phyloP scores from a whole-genome alignment of 1,140 invertebrate species.

The Cryptotermes secundus region DNA sequence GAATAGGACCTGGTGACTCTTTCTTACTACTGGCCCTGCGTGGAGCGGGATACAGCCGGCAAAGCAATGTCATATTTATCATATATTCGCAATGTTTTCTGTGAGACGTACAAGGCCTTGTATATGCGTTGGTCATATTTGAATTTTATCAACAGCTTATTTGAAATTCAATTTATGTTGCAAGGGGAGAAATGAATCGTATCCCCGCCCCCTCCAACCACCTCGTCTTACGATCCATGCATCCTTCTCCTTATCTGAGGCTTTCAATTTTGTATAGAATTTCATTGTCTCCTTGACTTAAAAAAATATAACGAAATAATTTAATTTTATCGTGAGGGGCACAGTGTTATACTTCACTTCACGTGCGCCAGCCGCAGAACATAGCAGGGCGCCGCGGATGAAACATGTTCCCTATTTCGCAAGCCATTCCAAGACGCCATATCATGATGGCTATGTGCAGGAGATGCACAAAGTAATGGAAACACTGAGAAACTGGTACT shows the following conservation, averaged over 20 bases:
- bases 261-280: neutral
- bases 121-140: conserved; percentile 4
- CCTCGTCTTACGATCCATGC: neutral
- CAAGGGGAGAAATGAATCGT: neutral
- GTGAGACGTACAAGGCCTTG: neutral
- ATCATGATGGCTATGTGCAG: no score
- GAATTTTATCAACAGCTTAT: conserved; percentile 5
- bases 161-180: neutral
- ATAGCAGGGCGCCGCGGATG: no score
- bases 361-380: no score
- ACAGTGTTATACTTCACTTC: neutral
- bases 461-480: no score
- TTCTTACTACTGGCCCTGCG: neutral
- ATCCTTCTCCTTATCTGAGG: neutral
- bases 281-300: neutral
- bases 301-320: neutral
- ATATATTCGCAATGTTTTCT: neutral
- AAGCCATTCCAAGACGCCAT: no score
- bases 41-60: neutral
- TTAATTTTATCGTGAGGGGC: neutral
- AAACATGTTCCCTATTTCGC: no score
- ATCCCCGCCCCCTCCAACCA: neutral
- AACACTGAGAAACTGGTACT: no score
- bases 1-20: neutral
- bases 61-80: neutral